These are phyloP conservation scores for Helicoverpa zea DNA, from an alignment of 1,140 invertebrate genomes.

Conservation along the genomic window DNA sequence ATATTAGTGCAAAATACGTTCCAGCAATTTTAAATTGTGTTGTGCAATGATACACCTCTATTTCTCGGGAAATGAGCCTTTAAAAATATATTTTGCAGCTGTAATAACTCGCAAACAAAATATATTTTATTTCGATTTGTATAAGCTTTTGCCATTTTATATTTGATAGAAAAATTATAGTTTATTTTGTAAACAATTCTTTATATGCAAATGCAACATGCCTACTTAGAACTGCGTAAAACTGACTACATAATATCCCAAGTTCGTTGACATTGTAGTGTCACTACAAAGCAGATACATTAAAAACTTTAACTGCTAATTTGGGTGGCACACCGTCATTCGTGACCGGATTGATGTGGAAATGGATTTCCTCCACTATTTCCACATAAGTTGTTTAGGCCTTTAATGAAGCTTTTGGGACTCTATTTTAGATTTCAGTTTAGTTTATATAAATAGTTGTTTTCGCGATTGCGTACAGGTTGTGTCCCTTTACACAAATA, in stretches of 20 bases:
- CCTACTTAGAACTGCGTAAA: not conserved
- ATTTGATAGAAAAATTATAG: too few relatives aligned
- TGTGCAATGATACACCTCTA: too few relatives aligned
- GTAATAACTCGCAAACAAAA: too few relatives aligned
- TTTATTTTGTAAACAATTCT: not conserved
- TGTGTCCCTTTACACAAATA: too few relatives aligned
- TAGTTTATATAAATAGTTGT: too few relatives aligned
- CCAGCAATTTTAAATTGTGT: too few relatives aligned
- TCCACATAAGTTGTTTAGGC: slow-evolving; percentile 2
- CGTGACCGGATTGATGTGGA: slow-evolving; percentile 70
- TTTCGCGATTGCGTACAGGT: too few relatives aligned
- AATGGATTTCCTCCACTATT: slow-evolving; percentile 67
- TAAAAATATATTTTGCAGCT: too few relatives aligned
- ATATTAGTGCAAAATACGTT: too few relatives aligned
- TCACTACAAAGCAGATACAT: slow-evolving; percentile 61
- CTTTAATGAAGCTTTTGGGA: not conserved
- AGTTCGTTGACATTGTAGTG: slow-evolving; percentile 54
- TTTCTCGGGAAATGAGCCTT: too few relatives aligned
- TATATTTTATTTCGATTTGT: too few relatives aligned
- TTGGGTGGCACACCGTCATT: slow-evolving; percentile 70
- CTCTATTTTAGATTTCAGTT: not conserved
- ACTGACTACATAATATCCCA: slow-evolving; percentile 2
- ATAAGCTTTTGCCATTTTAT: too few relatives aligned
- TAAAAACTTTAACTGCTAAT: slow-evolving; percentile 78
- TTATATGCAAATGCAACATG: not conserved